A percentile compares a stretch with the other conserved stretches of the same genome.
Evolutionary conservation across 2,113 vertebrate species (phyloP).

Genomic region (Rousettus leschenaultii): DNA sequence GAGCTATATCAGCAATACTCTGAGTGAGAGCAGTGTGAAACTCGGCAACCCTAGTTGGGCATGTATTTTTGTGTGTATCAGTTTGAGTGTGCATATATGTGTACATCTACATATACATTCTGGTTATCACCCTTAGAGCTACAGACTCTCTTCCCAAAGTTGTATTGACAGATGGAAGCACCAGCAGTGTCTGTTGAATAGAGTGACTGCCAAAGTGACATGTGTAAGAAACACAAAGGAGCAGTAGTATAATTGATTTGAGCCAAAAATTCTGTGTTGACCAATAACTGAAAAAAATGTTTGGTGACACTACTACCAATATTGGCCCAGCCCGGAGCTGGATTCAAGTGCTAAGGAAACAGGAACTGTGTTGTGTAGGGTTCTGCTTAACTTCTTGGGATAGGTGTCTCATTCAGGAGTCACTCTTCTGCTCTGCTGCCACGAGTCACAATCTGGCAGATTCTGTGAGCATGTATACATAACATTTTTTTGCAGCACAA

Average conservation of each 20-base stretch:
- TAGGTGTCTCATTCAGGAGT: not conserved
- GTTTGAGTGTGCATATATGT: not conserved
- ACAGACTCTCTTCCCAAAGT: not conserved
- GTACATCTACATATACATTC: not conserved
- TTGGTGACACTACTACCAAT: not conserved
- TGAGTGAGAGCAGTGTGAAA: not conserved
- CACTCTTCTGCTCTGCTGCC: not conserved
- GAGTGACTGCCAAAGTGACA: conserved; percentile 7
- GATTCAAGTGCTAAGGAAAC: not conserved
- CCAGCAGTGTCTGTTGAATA: not conserved
- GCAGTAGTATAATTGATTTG: not conserved
- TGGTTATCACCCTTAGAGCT: not conserved
- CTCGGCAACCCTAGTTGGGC: not conserved
- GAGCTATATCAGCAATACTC: not conserved
- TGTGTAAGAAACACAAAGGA: conserved; percentile 42
- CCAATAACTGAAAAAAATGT: not conserved
- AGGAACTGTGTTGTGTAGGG: not conserved
- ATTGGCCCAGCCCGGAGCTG: not conserved
- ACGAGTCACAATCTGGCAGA: not conserved
- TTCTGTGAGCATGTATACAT: not conserved
- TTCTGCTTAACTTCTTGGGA: not conserved
- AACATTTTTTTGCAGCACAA: not conserved
- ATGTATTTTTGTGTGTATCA: not conserved
- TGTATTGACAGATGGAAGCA: not conserved
- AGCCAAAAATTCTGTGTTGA: conserved; percentile 29